Evolutionary conservation across 2,888 invertebrate species (phyloP), one percentile per base, ranked within the genome.

Genomic region (Mimas tiliae): DNA sequence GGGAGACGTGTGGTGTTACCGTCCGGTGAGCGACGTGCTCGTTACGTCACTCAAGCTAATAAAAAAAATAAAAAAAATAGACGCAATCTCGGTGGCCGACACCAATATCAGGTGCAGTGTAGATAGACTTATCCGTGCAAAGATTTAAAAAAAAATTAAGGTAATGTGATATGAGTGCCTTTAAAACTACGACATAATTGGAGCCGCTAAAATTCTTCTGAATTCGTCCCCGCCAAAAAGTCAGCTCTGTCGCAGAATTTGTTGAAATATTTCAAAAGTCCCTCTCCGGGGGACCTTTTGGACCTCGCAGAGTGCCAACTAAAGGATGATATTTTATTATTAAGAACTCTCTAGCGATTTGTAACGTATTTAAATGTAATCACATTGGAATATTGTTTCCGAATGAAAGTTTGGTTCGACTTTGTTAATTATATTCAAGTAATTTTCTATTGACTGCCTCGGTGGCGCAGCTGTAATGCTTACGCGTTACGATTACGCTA

Each of bases 221-320:
- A 58, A 42, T 58, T 19, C 58, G 58, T 42, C 42, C n/a, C 11
- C 58, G 8, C 42, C 38, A 42, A 58, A 58, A 42, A 34, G 42
- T 0, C 38, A 42, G 58, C 42, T 42, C 16, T 19, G 58, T 58
- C 74, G 68, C 74, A 55, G 62, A 69, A 76, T 74, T 69, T 64
- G 63, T 53, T 19, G 70, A 68, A 68, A 75, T 74, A 58, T 58
- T 58, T 19, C 38, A 58, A 42, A 42, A 42, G n/a, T 53, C 53
- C 53, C 33, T 34, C 19, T 14, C 42, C 11, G 19, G 58, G 42
- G 58, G 16, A 19, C 42, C 58, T 58, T 55, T 19, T 12, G 58
- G 42, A 42, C 58, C 58, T 42, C 19, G 19, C 53, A 11, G 12
- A 42, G 58, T 58, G 58, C 19, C 42, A 58, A 58, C 58, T 58